Percentiles rank a stretch among this genome's conserved stretches.
Conservation (phyloP, 2,113 vertebrate genomes). For the Pavo muticus region DNA sequence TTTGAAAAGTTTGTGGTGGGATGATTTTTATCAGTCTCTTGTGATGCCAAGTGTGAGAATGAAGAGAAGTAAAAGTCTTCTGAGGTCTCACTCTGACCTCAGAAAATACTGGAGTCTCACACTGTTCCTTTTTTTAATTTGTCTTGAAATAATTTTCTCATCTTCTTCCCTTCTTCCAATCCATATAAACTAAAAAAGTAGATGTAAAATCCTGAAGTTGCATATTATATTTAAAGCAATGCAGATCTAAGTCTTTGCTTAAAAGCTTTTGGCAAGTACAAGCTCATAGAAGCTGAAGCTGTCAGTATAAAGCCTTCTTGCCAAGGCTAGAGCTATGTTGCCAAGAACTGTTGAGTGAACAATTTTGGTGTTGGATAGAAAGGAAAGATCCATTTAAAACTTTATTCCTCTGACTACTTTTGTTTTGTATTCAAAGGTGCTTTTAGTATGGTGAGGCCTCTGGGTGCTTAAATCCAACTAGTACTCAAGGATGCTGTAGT, state of each 20-base stretch:
- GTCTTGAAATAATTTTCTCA: neutral
- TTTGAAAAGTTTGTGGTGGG: neutral
- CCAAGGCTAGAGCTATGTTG: neutral
- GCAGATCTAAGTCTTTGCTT: constrained; percentile 37
- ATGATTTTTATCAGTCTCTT: neutral
- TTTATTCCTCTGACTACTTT: neutral
- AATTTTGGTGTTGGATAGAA: neutral
- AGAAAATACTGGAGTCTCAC: neutral
- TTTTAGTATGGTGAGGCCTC: neutral
- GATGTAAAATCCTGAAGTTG: constrained; percentile 3
- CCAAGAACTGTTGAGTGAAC: constrained; percentile 9
- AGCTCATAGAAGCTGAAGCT: constrained; percentile 42
- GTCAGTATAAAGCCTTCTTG: constrained; percentile 7
- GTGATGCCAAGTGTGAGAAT: neutral
- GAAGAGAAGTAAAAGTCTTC: neutral
- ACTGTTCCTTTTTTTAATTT: neutral
- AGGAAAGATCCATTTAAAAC: neutral
- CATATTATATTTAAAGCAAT: constrained; percentile 37
- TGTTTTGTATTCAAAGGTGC: neutral
- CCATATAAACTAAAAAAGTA: neutral
- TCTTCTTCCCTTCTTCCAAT: neutral
- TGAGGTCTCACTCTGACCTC: neutral
- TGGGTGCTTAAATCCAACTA: neutral
- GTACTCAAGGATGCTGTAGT: neutral
- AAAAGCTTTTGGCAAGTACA: constrained; percentile 60